A percentile compares a stretch with the other conserved stretches of the same genome.
phyloP scores from a whole-genome alignment of 2,113 vertebrate species.

The Rousettus leschenaultii region DNA sequence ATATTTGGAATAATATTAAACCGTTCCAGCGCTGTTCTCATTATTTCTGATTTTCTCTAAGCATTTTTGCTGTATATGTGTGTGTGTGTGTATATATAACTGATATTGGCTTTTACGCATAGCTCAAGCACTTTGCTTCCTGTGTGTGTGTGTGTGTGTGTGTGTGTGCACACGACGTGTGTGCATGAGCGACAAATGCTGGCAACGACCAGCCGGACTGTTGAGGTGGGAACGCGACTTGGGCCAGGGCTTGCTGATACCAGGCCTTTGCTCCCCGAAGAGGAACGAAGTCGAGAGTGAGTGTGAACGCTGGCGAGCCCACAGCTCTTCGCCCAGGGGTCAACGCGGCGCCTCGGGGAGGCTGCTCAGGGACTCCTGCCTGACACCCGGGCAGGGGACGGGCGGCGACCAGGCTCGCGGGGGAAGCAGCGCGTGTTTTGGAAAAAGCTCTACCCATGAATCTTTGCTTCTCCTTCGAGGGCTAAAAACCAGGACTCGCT shows the following conservation, averaged over 20 bases:
- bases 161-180: neutral
- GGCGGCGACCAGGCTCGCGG: neutral
- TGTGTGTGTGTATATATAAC: neutral
- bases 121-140: neutral
- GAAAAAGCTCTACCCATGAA: neutral
- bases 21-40: neutral
- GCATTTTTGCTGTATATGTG: neutral
- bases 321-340: neutral
- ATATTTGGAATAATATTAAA: neutral
- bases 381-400: neutral
- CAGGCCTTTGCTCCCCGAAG: neutral
- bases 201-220: neutral
- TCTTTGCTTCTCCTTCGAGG: neutral
- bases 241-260: neutral
- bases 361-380: neutral
- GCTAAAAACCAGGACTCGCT: neutral
- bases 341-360: neutral
- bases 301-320: fast-evolving
- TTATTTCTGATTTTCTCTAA: neutral
- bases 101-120: neutral
- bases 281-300: neutral
- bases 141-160: fast-evolving
- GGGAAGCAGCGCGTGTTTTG: neutral
- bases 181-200: neutral
- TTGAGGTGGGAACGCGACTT: neutral